phyloP scores from a whole-genome alignment of 1,140 invertebrate species.

The Drosophila tani region DNA sequence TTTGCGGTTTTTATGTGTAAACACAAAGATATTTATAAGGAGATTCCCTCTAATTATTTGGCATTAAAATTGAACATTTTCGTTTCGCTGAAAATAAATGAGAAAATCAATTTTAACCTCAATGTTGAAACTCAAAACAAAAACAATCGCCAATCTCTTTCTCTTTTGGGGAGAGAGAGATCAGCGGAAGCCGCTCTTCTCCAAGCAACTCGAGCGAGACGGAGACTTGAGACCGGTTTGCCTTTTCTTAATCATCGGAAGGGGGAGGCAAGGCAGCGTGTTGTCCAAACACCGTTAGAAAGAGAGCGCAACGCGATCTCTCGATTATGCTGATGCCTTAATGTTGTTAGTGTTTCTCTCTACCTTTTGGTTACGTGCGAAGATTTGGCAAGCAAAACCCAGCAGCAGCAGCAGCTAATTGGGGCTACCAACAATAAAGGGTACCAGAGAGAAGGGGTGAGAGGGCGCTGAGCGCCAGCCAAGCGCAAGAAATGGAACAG shows the following conservation, averaged over 20 bases:
- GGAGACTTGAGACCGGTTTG: conserved; percentile 57
- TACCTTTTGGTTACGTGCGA: conserved; percentile 69
- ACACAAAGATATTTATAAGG: conserved; percentile 19
- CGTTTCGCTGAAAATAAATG: conserved; percentile 52
- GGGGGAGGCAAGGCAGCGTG: conserved; percentile 21
- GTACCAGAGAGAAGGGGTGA: conserved; percentile 9
- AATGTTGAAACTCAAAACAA: conserved; percentile 21
- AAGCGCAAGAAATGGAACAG: conserved; percentile 66
- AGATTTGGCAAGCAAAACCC: conserved; percentile 65
- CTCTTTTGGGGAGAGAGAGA: conserved; percentile 1
- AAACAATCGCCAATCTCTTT: conserved; percentile 16
- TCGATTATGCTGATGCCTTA: conserved; percentile 67
- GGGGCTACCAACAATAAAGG: conserved; percentile 51
- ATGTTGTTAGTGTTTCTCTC: conserved; percentile 30
- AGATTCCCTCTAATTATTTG: conserved; percentile 42
- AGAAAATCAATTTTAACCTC: conserved; percentile 19
- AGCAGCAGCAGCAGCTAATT: conserved; percentile 62
- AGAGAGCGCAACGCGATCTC: conserved; percentile 38
- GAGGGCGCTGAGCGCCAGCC: conserved; percentile 36
- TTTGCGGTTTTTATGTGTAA: conserved; percentile 25
- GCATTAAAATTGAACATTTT: conserved; percentile 39
- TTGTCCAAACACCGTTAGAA: conserved; percentile 70
- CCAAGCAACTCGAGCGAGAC: conserved; percentile 53
- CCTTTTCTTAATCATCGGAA: conserved; percentile 56
- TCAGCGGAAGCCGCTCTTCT: conserved; percentile 35